Evolutionary conservation across 2,888 invertebrate genomes (phyloP), one percentile per base, ranked within the genome.

Genomic region (Caradrina kadenii): DNA sequence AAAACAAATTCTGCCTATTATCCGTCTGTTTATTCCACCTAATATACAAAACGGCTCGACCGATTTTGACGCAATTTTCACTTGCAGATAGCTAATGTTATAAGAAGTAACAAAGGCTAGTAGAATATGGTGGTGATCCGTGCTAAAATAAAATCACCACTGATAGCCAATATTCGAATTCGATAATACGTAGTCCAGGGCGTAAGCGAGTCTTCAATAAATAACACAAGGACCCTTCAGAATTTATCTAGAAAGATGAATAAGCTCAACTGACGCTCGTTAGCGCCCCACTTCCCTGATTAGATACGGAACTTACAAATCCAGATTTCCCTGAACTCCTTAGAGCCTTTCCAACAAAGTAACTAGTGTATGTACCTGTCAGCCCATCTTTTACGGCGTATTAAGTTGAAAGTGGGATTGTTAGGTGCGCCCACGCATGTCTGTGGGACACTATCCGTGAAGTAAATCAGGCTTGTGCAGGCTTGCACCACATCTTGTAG

Each of bases 381-480:
- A 85, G 63, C 60, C 79, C 78, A 85, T 85, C 84, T 79, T 85
- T 85, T 80, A 85, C 82, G 85, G 76, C 59, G 72, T 80, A 83
- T 85, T 85, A 84, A 78, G 74, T 72, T 76, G 79, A 82, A 75
- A 77, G 76, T 76, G 65, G 80, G 60, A 85, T 85, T 86, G 86
- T 85, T 78, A 78, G 67, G 76, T 71, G 82, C 90, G 86, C 90
- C 90, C 87, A 88, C 90, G 79, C 64, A 54, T 48, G 78, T 77
- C 70, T 26, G 17, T 49, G 63, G 54, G 87, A 87, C 87, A 88
- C 87, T 90, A 90, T 91, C 91, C 89, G 70, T 73, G 70, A 74
- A 85, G 88, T 93, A 92, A 92, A 92, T 93, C 91, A 90, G 86
- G 81, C 87, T 90, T 91, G 89, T 88, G 86, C 90, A 89, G 86